Percentiles rank a stretch among this genome's conserved stretches.
These are phyloP conservation scores for Luehdorfia chinensis DNA, from an alignment of 1,140 invertebrate genomes.

Conservation along the genomic window DNA sequence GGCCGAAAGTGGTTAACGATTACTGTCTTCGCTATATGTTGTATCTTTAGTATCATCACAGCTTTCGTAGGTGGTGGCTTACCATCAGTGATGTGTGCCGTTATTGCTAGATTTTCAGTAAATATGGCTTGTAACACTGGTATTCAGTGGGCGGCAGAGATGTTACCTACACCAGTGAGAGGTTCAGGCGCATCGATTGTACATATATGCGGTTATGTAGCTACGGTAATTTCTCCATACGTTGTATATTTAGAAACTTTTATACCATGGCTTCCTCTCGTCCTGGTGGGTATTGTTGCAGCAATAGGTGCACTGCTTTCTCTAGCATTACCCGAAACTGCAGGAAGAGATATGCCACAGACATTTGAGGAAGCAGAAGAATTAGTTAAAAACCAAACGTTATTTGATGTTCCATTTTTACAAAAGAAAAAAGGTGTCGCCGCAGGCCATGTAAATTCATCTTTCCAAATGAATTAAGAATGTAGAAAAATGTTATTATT, in stretches of 20 bases:
- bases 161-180: constrained; percentile 80
- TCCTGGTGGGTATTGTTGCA: constrained; percentile 84
- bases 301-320: constrained; percentile 82
- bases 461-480: constrained; percentile 36
- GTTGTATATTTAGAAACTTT: constrained; percentile 52
- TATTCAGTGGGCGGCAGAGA: constrained; percentile 59
- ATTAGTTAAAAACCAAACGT: constrained; percentile 33
- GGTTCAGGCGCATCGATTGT: constrained; percentile 80
- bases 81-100: constrained; percentile 46
- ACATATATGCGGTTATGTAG: constrained; percentile 77
- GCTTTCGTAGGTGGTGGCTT: constrained; percentile 41
- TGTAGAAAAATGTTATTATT: not conserved
- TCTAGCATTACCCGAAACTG: constrained; percentile 86
- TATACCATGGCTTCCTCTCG: constrained; percentile 80
- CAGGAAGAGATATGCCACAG: constrained; percentile 85
- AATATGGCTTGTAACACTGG: constrained; percentile 47
- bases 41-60: constrained; percentile 44
- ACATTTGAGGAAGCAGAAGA: constrained; percentile 85
- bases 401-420: constrained; percentile 35
- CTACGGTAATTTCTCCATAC: constrained; percentile 47
- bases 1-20: constrained; percentile 53
- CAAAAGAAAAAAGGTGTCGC: constrained; percentile 21
- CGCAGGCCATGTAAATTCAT: constrained; percentile 29
- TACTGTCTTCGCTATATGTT: constrained; percentile 27
- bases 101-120: constrained; percentile 50